Evolutionary conservation across 1,140 invertebrate genomes (phyloP), one percentile per base, ranked within the genome.

Genomic region (Conopomorpha cramerella): DNA sequence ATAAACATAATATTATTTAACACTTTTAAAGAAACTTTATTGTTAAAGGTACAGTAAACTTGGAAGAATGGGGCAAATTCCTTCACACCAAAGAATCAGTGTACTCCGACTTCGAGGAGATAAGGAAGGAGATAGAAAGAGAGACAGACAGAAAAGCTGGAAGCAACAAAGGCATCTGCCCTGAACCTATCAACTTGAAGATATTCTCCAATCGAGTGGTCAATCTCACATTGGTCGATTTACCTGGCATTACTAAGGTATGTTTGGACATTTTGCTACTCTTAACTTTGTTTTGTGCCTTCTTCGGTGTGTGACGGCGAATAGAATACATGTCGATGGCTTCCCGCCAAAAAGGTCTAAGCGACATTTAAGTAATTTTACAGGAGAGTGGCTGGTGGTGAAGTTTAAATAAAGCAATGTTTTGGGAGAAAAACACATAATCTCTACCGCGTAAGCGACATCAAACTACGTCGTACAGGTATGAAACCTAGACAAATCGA

Each of bases 241-340:
- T 99, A 19, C 98, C 98, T 34, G 98, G 98, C 39, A 91, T 99
- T 12, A 99, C 97, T 18, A 99, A 99, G 81, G 92, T 93, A 73
- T 44, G 32, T 33, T 17, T 27, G 10, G 8, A 10, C 11, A 16
- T 17, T 6, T n/a, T 17, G 10, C 10, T 2, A n/a, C 10, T 2
- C 2, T 12, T 8, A 8, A n/a, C 26, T 27, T 27, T n/a, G n/a
- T n/a, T n/a, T n/a, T n/a, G 10, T 23, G 19, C 19, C 19, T 23
- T 23, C 34, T 38, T 36, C 30, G n/a, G n/a, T n/a, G n/a, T n/a
- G n/a, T n/a, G n/a, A n/a, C n/a, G n/a, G n/a, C n/a, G n/a, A n/a
- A n/a, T n/a, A n/a, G n/a, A n/a, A n/a, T n/a, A n/a, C n/a, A n/a
- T n/a, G n/a, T n/a, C n/a, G n/a, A n/a, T n/a, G n/a, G n/a, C n/a